phyloP scores from a whole-genome alignment of 2,113 vertebrate species.

The Zosterops borbonicus region DNA sequence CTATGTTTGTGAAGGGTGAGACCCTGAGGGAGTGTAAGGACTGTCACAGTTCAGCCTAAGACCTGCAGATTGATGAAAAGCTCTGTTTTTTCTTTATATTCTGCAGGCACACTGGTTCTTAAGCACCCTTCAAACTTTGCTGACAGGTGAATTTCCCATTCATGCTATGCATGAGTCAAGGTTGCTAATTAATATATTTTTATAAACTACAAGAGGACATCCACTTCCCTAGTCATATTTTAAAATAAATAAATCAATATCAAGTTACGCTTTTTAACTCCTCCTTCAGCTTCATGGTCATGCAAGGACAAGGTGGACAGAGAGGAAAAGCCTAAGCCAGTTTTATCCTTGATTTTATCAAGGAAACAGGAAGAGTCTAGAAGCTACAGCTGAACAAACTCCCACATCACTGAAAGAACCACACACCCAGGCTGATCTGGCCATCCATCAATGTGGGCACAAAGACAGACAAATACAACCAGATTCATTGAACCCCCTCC shows the following conservation, averaged over 20 bases:
- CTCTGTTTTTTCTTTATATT: neutral
- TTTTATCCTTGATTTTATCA: neutral
- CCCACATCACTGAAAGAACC: neutral
- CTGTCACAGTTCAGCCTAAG: neutral
- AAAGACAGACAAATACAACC: neutral
- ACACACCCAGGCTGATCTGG: neutral
- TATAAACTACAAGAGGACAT: neutral
- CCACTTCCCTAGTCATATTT: neutral
- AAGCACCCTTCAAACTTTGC: neutral
- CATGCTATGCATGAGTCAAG: neutral
- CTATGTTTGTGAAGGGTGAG: neutral
- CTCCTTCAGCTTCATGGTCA: neutral
- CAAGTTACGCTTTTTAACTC: neutral
- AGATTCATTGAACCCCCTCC: neutral
- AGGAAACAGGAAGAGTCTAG: neutral
- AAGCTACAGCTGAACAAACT: neutral
- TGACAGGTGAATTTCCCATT: neutral
- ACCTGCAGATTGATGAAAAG: neutral
- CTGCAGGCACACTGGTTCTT: neutral
- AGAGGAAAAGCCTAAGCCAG: neutral
- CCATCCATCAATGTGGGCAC: fast-evolving
- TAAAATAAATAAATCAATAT: neutral
- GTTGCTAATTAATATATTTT: neutral
- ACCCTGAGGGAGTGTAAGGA: neutral
- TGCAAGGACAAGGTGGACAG: neutral